Base-by-base conservation (phyloP, 2,888 invertebrate species). In the Corbicula japonica region DNA sequence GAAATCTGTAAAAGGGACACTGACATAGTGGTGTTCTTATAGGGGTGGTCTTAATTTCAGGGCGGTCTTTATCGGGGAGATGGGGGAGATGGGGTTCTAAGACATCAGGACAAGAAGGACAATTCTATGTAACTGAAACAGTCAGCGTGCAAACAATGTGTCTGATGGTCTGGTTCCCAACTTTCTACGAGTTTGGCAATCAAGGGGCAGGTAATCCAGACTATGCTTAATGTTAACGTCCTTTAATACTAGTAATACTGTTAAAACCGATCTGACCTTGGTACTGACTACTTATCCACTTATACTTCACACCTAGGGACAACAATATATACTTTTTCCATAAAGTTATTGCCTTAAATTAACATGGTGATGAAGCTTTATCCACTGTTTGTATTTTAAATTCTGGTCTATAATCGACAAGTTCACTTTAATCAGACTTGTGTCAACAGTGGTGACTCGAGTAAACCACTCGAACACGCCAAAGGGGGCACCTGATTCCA, bases 351-450 rank as follows among this genome's bases (percentile, higher is more conserved):
- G 56, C 46, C 68, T 56, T 58, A 56, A 68, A 56, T 68, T 50
- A 68, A 56, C 56, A 56, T 21, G 52, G 32, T 48, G 35, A 30
- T 32, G 21, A 44, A 56, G 68, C 56, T 32, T 30, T 21, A 30
- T 56, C n/a, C 56, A 3, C 12, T 70, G 69, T 70, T 70, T 70
- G 69, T 70, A 70, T 70, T 70, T 70, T 58, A 46, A 70, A 70
- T 48, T 34, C 46, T 26, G 48, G 46, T 48, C 28, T 62, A 32
- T 62, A 48, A 62, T 62, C 34, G 48, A 32, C 32, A 48, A 70
- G 60, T 58, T 60, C 32, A 58, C 18, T 60, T 70, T 35, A 70
- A 70, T 69, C 44, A 58, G 28, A 58, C 68, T 23, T 41, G 26
- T 23, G 69, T 58, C 30, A 70, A 70, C 50, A 70, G 48, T 41